phyloP scores from a whole-genome alignment of 2,888 invertebrate species.

The Bruchidius siliquastri region DNA sequence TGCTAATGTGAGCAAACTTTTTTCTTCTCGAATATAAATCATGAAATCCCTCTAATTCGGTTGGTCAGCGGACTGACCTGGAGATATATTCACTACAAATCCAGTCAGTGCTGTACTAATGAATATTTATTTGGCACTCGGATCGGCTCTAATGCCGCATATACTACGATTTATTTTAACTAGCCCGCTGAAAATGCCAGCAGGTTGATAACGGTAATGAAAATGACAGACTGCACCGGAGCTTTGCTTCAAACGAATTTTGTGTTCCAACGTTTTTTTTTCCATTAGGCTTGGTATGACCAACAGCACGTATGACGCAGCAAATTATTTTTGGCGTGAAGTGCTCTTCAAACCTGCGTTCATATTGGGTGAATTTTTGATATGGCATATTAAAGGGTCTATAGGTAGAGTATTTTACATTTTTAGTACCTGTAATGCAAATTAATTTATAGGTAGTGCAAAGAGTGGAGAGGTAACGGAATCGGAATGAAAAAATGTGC shows the following conservation, averaged over 20 bases:
- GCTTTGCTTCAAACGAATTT: neutral
- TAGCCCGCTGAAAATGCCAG: neutral
- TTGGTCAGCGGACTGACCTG: slow-evolving; percentile 7
- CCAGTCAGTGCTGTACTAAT: slow-evolving; percentile 24
- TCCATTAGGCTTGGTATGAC: neutral
- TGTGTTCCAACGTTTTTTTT: neutral
- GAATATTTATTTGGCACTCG: slow-evolving; percentile 30
- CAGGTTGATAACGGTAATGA: neutral
- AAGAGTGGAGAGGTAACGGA: too few species aligned
- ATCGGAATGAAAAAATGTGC: too few species aligned
- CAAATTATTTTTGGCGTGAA: neutral
- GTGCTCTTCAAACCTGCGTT: neutral
- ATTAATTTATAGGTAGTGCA: too few species aligned
- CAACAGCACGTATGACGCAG: neutral
- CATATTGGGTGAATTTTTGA: neutral
- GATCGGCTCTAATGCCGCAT: slow-evolving; percentile 19
- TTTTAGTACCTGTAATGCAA: too few species aligned
- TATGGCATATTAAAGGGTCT: too few species aligned
- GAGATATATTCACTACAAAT: slow-evolving; percentile 13
- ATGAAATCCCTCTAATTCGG: slow-evolving; percentile 16
- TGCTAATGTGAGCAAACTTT: neutral
- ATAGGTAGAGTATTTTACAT: too few species aligned
- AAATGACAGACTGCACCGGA: neutral
- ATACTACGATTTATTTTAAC: slow-evolving; percentile 3
- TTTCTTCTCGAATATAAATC: slow-evolving; percentile 16